A percentile compares a stretch with the other conserved stretches of the same genome.
Conservation (phyloP, 2,888 invertebrate genomes). For the Drosophila pseudotakahashii region DNA sequence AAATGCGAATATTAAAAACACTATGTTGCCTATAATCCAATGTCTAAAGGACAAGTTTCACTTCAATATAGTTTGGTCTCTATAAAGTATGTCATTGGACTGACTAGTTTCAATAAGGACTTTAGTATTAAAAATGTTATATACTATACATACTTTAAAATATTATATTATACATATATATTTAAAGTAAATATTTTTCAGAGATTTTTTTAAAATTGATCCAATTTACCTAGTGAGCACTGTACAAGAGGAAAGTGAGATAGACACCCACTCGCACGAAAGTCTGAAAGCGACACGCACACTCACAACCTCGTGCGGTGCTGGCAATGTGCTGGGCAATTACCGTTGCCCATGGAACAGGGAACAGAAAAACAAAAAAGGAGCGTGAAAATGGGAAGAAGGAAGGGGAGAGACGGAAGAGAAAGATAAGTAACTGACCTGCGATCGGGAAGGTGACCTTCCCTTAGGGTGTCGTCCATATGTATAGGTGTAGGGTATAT, state of each 20-base stretch:
- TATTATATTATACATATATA: no score
- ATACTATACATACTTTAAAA: no score
- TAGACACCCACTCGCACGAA: conserved; percentile 25
- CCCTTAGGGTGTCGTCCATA: not conserved
- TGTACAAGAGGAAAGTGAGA: conserved; percentile 11
- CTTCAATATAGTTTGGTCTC: no score
- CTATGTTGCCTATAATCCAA: no score
- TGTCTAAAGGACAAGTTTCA: no score
- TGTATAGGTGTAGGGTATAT: conserved; percentile 1
- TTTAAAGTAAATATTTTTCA: not conserved
- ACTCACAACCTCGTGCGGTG: conserved; percentile 23
- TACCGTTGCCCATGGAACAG: conserved; percentile 29
- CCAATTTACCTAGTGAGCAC: not conserved
- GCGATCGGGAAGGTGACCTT: conserved; percentile 58
- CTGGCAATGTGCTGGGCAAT: conserved; percentile 22
- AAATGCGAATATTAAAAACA: no score
- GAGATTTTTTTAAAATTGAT: not conserved
- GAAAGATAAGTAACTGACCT: conserved; percentile 72
- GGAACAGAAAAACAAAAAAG: conserved; percentile 3
- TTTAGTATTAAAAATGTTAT: no score
- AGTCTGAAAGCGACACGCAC: conserved; percentile 16
- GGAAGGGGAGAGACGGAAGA: conserved; percentile 38
- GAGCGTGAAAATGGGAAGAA: not conserved
- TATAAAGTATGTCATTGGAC: no score
- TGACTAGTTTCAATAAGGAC: no score